Evolutionary conservation across 1,140 invertebrate genomes (phyloP).

Genomic region (Drosophila truncata): DNA sequence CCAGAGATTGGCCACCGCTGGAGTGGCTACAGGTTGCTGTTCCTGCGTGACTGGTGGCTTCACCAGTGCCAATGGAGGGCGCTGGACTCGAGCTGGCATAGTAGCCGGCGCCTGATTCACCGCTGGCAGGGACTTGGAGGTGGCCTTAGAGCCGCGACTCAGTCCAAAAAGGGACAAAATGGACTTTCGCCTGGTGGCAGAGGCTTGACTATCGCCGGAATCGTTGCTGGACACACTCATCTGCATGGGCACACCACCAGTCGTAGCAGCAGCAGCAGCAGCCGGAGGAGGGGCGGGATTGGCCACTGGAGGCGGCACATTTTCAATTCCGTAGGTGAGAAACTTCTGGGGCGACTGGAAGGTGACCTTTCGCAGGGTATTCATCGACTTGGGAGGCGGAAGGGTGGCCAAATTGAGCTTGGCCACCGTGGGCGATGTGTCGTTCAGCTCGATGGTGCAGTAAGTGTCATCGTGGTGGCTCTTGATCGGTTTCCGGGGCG

Average conservation of each 20-base stretch:
- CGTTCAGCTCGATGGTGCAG: conserved; percentile 80
- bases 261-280: neutral
- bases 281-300: conserved; percentile 6
- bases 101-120: conserved; percentile 10
- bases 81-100: conserved; percentile 5
- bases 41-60: conserved; percentile 47
- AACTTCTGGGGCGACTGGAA: conserved; percentile 77
- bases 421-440: conserved; percentile 78
- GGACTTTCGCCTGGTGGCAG: conserved; percentile 70
- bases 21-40: conserved; percentile 47
- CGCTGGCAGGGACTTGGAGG: conserved; percentile 31
- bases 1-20: conserved; percentile 76
- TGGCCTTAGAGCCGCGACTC: conserved; percentile 53
- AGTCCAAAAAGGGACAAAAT: conserved; percentile 75
- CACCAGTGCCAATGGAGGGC: conserved; percentile 41
- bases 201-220: conserved; percentile 62
- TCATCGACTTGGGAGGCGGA: conserved; percentile 65
- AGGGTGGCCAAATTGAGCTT: conserved; percentile 77
- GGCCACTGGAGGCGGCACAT: conserved; percentile 14
- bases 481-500: conserved; percentile 51
- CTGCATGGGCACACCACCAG: conserved; percentile 55
- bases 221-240: conserved; percentile 76
- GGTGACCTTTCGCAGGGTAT: conserved; percentile 68
- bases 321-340: conserved; percentile 49
- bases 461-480: conserved; percentile 74